Conservation (phyloP, 2,113 vertebrate species). For the Choloepus hoffmanni region DNA sequence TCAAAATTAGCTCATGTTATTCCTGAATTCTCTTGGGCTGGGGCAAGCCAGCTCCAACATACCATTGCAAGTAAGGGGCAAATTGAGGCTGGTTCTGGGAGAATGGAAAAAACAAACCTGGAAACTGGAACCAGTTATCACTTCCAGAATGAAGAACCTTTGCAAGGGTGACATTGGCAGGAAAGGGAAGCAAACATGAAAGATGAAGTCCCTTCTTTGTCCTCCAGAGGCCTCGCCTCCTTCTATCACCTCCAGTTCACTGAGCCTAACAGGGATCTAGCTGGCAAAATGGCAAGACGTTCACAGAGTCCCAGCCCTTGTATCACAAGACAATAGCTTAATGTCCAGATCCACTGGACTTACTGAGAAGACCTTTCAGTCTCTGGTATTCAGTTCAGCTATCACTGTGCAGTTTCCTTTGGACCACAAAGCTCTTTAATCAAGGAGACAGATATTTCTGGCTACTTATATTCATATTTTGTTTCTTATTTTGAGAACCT, state of each 20-base stretch:
- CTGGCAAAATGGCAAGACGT: background rate
- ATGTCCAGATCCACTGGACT: background rate
- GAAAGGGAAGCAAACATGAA: background rate
- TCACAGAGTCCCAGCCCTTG: background rate
- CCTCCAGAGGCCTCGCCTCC: background rate
- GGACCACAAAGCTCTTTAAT: background rate
- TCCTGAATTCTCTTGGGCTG: background rate
- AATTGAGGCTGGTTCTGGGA: background rate
- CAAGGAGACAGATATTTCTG: conserved; percentile 30
- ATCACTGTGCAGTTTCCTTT: background rate
- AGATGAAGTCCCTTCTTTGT: background rate
- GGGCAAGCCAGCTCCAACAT: background rate
- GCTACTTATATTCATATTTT: conserved; percentile 27
- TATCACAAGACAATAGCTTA: background rate
- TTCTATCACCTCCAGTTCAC: background rate
- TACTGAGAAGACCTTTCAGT: background rate
- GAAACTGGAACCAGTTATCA: background rate
- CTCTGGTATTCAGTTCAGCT: background rate
- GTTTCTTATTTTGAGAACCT: conserved; percentile 22
- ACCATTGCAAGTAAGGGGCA: background rate
- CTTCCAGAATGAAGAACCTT: background rate
- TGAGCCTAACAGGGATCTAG: background rate
- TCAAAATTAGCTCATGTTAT: background rate
- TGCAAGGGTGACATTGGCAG: background rate
- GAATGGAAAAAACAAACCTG: background rate